phyloP scores from a whole-genome alignment of 2,113 vertebrate species.

The Gadus macrocephalus region DNA sequence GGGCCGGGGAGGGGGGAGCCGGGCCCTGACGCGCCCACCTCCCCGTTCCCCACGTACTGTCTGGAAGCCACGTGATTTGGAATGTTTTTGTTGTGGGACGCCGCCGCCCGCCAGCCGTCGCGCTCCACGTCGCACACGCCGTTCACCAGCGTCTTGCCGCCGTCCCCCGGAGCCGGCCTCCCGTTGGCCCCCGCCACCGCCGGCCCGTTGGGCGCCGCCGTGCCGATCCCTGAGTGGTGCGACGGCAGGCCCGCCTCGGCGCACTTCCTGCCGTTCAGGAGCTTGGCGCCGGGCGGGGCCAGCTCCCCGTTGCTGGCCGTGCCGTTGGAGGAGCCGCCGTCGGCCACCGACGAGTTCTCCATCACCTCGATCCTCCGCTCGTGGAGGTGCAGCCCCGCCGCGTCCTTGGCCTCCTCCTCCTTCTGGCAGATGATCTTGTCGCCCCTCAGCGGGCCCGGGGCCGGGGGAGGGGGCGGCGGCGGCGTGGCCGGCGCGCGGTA shows the following conservation, averaged over 20 bases:
- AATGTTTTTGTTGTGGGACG: slow-evolving; percentile 98
- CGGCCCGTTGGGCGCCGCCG: slow-evolving; percentile 89
- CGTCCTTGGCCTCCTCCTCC: slow-evolving; percentile 99
- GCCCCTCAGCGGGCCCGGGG: slow-evolving; percentile 87
- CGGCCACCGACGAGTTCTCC: slow-evolving; percentile 93
- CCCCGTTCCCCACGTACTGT: slow-evolving; percentile 94
- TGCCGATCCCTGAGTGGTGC: slow-evolving; percentile 99
- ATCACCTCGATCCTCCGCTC: slow-evolving; percentile 98
- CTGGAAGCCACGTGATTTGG: slow-evolving; percentile 99
- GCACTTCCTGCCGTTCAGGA: slow-evolving; percentile 96
- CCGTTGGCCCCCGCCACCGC: slow-evolving; percentile 81
- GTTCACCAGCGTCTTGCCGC: slow-evolving; percentile 91
- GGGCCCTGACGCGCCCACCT: slow-evolving; percentile 82
- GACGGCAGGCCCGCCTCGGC: slow-evolving; percentile 98
- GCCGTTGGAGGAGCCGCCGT: slow-evolving; percentile 70
- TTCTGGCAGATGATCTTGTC: slow-evolving; percentile 99
- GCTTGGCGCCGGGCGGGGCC: slow-evolving; percentile 77
- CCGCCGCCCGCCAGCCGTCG: slow-evolving; percentile 64
- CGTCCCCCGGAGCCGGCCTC: slow-evolving; percentile 79
- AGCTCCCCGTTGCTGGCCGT: slow-evolving; percentile 93
- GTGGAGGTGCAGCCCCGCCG: slow-evolving; percentile 95
- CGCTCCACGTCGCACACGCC: slow-evolving; percentile 98
- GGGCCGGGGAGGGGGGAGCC: slow-evolving; percentile 77
- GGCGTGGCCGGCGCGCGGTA: slow-evolving; percentile 64
- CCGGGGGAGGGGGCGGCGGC: slow-evolving; percentile 71